Conservation (phyloP, 2,797 vertebrate species). For the Callimico goeldii region DNA sequence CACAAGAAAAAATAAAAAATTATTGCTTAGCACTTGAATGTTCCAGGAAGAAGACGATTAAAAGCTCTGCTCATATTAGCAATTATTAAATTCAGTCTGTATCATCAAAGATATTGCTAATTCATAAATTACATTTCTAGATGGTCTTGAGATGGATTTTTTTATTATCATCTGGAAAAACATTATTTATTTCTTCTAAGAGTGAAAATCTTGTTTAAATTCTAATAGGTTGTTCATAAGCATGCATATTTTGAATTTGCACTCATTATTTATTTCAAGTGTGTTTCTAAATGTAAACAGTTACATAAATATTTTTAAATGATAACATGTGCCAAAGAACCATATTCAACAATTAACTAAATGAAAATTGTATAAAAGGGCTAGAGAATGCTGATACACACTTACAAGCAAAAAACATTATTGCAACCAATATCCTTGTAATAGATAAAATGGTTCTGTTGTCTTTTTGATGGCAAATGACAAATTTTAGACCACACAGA, state of each 20-base stretch:
- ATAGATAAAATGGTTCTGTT: not conserved
- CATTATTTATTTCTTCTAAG: not conserved
- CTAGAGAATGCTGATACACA: not conserved
- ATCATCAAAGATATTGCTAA: not conserved
- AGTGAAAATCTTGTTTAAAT: not conserved
- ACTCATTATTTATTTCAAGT: not conserved
- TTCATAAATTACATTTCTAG: not conserved
- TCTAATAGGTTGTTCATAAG: not conserved
- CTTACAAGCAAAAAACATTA: not conserved
- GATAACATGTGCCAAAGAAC: not conserved
- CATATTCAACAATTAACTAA: not conserved
- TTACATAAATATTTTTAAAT: not conserved
- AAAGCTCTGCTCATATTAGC: not conserved
- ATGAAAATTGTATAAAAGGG: not conserved
- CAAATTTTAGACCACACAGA: not conserved
- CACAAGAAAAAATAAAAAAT: not conserved
- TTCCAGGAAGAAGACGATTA: not conserved
- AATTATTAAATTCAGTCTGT: not conserved
- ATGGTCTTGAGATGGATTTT: not conserved
- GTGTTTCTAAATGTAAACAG: not conserved
- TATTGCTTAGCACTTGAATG: not conserved
- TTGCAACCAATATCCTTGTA: not conserved
- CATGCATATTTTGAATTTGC: not conserved
- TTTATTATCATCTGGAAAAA: not conserved
- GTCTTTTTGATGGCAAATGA: not conserved